A percentile compares a stretch with the other conserved stretches of the same genome.
Conservation (phyloP, 2,888 invertebrate genomes). For the Lasioglossum pauxillum region DNA sequence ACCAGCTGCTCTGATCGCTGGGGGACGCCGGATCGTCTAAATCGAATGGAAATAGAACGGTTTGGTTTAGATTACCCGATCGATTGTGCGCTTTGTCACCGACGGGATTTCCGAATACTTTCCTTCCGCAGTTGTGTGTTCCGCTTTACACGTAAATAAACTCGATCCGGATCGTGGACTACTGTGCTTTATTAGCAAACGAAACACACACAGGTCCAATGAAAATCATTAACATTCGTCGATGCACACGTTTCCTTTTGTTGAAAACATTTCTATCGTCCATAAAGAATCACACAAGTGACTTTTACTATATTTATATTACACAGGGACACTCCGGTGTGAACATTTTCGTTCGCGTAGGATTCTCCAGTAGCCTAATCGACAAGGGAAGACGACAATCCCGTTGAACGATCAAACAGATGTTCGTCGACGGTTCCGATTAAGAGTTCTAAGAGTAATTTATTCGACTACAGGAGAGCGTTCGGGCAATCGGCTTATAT, state of each 20-base stretch:
- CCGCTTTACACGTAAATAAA: not conserved
- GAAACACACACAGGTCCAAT: too few species aligned
- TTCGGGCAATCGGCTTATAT: not conserved
- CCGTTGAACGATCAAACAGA: not conserved
- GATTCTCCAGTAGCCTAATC: not conserved
- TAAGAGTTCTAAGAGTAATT: not conserved
- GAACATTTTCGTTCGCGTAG: not conserved
- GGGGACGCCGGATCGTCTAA: constrained; percentile 38
- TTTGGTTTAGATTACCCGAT: constrained; percentile 1
- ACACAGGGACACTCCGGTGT: not conserved
- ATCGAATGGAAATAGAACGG: constrained; percentile 50
- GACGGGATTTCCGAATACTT: not conserved
- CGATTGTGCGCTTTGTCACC: not conserved
- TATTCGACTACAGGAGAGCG: not conserved
- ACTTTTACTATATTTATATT: too few species aligned
- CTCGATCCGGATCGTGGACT: not conserved
- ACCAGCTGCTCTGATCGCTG: constrained; percentile 48
- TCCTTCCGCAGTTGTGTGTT: not conserved
- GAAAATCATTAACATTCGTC: too few species aligned
- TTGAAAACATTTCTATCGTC: too few species aligned
- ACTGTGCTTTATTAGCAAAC: not conserved
- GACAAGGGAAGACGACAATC: not conserved
- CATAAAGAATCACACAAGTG: not conserved
- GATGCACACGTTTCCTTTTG: too few species aligned
- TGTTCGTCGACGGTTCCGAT: not conserved